Percentiles rank a stretch among this genome's conserved stretches.
phyloP scores from a whole-genome alignment of 2,113 vertebrate genomes.

The Pimephales promelas region DNA sequence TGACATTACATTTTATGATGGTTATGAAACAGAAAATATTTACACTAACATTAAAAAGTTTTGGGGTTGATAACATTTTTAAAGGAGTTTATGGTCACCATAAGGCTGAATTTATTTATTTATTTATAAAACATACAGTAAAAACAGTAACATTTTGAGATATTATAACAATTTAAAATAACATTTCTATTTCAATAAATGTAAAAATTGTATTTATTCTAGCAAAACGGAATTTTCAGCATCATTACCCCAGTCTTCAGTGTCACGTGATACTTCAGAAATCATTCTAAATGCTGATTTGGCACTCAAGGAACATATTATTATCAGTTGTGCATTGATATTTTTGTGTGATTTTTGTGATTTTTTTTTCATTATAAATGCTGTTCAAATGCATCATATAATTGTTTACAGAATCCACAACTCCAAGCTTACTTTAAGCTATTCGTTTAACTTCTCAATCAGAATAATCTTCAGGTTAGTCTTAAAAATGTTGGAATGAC shows the following conservation, averaged over 20 bases:
- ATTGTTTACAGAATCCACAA: not conserved
- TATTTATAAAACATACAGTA: not conserved
- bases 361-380: too few relatives aligned
- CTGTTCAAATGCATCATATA: not conserved
- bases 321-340: not conserved
- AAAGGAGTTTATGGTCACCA: too few relatives aligned
- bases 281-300: not conserved
- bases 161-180: not conserved
- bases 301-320: not conserved
- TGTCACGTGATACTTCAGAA: not conserved
- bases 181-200: not conserved
- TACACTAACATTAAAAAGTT: not conserved
- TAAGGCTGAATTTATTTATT: not conserved
- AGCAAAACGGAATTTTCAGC: not conserved
- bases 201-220: not conserved
- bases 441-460: not conserved
- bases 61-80: not conserved
- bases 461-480: not conserved
- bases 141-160: not conserved
- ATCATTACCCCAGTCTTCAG: not conserved
- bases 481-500: not conserved
- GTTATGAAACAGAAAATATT: not conserved
- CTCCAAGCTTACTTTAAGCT: too few relatives aligned
- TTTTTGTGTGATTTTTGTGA: too few relatives aligned
- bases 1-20: not conserved